A percentile compares a stretch with the other conserved stretches of the same genome.
Evolutionary conservation across 2,113 vertebrate genomes (phyloP).

Genomic region (Elephas maximus): DNA sequence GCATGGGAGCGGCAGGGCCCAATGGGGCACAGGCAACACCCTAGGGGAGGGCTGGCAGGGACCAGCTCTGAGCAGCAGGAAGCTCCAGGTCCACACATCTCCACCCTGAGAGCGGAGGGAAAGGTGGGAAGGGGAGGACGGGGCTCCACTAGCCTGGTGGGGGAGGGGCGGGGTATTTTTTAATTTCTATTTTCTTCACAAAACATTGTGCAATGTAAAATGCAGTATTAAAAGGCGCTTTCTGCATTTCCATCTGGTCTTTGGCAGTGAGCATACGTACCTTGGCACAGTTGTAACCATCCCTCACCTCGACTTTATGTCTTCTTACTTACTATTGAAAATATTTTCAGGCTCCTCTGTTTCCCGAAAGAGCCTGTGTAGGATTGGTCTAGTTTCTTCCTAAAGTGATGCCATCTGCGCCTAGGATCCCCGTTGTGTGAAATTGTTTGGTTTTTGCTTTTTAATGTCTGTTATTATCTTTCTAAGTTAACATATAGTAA

Average conservation of each 20-base stretch:
- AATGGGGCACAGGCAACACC: not conserved
- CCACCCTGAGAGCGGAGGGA: not conserved
- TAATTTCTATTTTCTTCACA: not conserved
- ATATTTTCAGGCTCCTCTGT: not conserved
- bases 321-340: not conserved
- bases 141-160: not conserved
- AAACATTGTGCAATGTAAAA: not conserved
- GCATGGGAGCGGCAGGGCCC: not conserved
- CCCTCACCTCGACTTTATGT: not conserved
- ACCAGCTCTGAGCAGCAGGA: not conserved
- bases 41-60: not conserved
- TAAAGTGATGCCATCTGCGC: too few relatives aligned
- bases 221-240: too few relatives aligned
- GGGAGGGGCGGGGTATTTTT: fast-evolving
- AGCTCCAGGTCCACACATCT: not conserved
- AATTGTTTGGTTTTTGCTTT: not conserved
- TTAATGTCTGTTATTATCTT: not conserved
- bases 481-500: too few relatives aligned
- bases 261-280: not conserved
- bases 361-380: not conserved
- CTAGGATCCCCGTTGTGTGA: not conserved
- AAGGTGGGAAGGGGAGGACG: not conserved
- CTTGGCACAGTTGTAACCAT: not conserved
- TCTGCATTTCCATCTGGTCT: not conserved
- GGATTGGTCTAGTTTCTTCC: not conserved